Evolutionary conservation across 2,888 invertebrate genomes (phyloP).

Genomic region (Conchocele bisecta): DNA sequence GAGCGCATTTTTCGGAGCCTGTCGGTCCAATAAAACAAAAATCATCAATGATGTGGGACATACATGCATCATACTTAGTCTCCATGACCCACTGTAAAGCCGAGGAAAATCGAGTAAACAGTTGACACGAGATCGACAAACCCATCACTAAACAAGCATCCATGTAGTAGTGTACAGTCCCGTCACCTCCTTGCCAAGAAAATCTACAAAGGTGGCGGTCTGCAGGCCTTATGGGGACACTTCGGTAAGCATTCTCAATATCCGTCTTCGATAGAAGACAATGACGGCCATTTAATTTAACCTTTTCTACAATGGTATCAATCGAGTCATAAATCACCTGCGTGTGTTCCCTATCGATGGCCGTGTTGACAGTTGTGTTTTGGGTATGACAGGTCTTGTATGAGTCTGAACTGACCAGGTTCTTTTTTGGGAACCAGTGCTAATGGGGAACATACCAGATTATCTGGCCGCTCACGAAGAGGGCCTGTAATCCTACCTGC

Average conservation of each 20-base stretch:
- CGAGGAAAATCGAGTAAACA: background rate
- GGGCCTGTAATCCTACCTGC: background rate
- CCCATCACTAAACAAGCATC: slow-evolving; percentile 2
- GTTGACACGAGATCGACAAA: background rate
- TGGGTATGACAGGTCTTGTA: too few relatives aligned
- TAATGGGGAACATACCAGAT: background rate
- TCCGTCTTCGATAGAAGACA: background rate
- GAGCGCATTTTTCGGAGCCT: too few relatives aligned
- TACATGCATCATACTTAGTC: background rate
- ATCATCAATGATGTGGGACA: background rate
- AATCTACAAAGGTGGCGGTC: background rate
- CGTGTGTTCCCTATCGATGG: too few relatives aligned
- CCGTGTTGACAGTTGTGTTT: too few relatives aligned
- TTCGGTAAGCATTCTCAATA: background rate
- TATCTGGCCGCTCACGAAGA: background rate
- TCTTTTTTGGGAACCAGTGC: background rate
- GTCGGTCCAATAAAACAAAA: too few relatives aligned
- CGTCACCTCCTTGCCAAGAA: background rate
- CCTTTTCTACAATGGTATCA: background rate
- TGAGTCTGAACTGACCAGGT: too few relatives aligned
- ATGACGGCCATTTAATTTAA: background rate
- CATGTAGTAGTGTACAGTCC: background rate
- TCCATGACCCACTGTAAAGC: background rate
- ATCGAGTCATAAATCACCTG: background rate
- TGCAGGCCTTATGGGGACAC: background rate